Conservation (phyloP, 2,888 invertebrate genomes). For the Bombylius discolor region DNA sequence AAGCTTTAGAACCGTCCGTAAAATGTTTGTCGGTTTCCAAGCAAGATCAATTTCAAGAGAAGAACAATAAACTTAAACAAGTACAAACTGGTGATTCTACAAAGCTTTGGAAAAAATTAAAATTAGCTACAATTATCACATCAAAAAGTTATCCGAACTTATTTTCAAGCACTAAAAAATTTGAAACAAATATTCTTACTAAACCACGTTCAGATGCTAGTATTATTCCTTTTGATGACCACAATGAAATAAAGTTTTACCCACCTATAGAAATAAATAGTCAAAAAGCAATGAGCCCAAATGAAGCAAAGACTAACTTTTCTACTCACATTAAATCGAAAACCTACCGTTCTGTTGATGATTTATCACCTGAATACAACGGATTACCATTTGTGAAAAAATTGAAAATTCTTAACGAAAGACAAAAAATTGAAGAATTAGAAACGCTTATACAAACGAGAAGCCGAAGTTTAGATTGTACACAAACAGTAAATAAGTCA, state of each 20-base stretch:
- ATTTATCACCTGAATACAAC: conserved; percentile 75
- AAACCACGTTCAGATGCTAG: not conserved
- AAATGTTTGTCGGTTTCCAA: conserved; percentile 21
- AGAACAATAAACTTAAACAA: conserved; percentile 27
- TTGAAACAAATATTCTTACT: not conserved
- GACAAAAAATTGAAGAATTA: conserved; percentile 71
- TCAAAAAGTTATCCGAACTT: conserved; percentile 32
- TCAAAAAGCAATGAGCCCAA: not conserved
- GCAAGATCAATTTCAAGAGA: conserved; percentile 14
- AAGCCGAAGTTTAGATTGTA: conserved; percentile 68
- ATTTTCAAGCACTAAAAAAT: conserved; percentile 7
- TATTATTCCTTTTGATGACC: not conserved
- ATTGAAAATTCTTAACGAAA: conserved; percentile 74
- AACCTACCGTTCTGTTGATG: conserved; percentile 72
- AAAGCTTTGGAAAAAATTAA: conserved; percentile 64
- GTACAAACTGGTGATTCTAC: conserved; percentile 29
- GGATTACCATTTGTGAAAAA: conserved; percentile 79
- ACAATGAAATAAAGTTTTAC: too few relatives aligned
- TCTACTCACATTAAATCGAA: conserved; percentile 33
- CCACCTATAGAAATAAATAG: too few relatives aligned
- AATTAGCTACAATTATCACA: conserved; percentile 47
- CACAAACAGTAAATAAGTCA: conserved; percentile 41
- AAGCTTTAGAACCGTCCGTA: conserved; percentile 22
- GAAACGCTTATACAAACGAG: conserved; percentile 62
- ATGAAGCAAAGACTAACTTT: not conserved